Conservation (phyloP, 2,797 vertebrate genomes). For the Echeneis naucrates region DNA sequence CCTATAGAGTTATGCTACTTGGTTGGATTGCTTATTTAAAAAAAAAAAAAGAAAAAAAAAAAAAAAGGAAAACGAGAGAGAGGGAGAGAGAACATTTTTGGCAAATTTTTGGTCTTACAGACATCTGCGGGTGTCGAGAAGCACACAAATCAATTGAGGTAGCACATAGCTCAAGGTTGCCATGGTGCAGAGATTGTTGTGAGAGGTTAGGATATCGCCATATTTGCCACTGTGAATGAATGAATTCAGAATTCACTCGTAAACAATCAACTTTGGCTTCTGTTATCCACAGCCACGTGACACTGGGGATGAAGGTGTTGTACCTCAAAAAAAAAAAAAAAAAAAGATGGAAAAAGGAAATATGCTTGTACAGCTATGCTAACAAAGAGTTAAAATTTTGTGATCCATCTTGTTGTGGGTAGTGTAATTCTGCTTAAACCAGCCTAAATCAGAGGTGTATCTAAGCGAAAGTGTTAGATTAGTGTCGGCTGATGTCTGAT, state of each 20-base stretch:
- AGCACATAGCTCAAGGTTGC: slow-evolving; percentile 81
- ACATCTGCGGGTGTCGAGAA: slow-evolving; percentile 69
- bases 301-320: slow-evolving; percentile 66
- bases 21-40: slow-evolving; percentile 65
- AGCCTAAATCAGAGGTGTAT: slow-evolving; percentile 78
- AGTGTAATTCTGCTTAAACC: slow-evolving; percentile 78
- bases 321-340: slow-evolving; percentile 70
- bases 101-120: slow-evolving; percentile 61
- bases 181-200: slow-evolving; percentile 80
- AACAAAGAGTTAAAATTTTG: slow-evolving; percentile 72
- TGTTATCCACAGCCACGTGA: slow-evolving; percentile 68
- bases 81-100: slow-evolving; percentile 11
- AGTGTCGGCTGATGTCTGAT: slow-evolving; percentile 70
- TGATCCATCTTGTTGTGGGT: slow-evolving; percentile 71
- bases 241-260: slow-evolving; percentile 76
- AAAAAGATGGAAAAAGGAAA: slow-evolving; percentile 49
- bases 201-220: slow-evolving; percentile 79
- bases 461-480: slow-evolving; percentile 67
- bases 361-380: slow-evolving; percentile 76
- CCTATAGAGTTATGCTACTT: slow-evolving; percentile 68
- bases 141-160: slow-evolving; percentile 74
- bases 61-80: neutral
- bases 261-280: slow-evolving; percentile 78
- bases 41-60: neutral
- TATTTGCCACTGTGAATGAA: slow-evolving; percentile 84